Evolutionary conservation across 1,140 invertebrate genomes (phyloP).

Genomic region (Drosophila eugracilis): DNA sequence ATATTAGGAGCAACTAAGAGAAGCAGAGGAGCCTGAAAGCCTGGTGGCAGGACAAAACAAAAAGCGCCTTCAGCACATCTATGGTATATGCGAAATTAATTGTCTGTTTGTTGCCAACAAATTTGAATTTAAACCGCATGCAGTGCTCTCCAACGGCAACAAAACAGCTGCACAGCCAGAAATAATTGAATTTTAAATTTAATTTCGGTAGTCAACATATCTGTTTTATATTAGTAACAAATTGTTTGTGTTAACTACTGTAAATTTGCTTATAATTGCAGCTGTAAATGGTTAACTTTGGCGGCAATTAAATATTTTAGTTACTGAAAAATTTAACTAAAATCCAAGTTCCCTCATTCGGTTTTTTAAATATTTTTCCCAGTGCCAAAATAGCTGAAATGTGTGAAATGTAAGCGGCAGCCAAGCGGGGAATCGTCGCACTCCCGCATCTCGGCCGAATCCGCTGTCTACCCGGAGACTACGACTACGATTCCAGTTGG

Average conservation of each 20-base stretch:
- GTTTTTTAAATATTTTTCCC: neutral
- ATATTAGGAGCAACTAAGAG: neutral
- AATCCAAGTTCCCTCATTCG: too few relatives aligned
- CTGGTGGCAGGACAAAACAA: constrained; percentile 46
- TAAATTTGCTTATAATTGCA: too few relatives aligned
- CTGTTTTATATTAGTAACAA: too few relatives aligned
- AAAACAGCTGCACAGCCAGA: constrained; percentile 9
- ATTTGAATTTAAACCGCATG: constrained; percentile 83
- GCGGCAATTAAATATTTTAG: too few relatives aligned
- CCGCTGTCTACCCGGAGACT: constrained; percentile 9
- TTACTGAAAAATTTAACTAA: too few relatives aligned
- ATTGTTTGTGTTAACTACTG: too few relatives aligned
- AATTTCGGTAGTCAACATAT: too few relatives aligned
- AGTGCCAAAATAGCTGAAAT: constrained; percentile 27
- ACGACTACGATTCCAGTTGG: constrained; percentile 29
- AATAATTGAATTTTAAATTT: neutral
- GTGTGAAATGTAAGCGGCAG: constrained; percentile 51
- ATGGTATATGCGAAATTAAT: constrained; percentile 81
- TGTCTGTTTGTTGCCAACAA: constrained; percentile 82
- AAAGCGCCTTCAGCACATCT: constrained; percentile 65
- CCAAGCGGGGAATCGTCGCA: constrained; percentile 23
- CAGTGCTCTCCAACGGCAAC: constrained; percentile 40
- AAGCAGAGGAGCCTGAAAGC: constrained; percentile 4
- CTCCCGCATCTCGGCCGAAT: constrained; percentile 25
- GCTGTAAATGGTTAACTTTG: too few relatives aligned